These are phyloP conservation scores for Yponomeuta sedellus DNA, from an alignment of 2,888 invertebrate genomes.

Conservation along the genomic window DNA sequence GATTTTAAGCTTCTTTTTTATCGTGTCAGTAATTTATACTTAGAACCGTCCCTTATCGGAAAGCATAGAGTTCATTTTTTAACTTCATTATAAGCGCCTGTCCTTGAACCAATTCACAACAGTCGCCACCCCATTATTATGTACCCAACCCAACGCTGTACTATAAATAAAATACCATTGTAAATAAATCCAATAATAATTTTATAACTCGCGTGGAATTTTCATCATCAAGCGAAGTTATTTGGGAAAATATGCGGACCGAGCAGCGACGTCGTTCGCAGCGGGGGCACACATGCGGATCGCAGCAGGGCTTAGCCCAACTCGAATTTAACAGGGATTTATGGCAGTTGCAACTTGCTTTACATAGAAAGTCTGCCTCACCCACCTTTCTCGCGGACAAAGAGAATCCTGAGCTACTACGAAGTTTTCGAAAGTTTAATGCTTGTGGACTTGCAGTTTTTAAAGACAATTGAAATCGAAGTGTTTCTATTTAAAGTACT, in stretches of 20 bases:
- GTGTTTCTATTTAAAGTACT: too few relatives aligned
- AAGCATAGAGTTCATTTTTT: too few relatives aligned
- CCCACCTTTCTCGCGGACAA: not conserved
- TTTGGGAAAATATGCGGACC: conserved; percentile 21
- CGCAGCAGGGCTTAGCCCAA: conserved; percentile 40
- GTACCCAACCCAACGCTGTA: not conserved
- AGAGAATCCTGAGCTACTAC: too few relatives aligned
- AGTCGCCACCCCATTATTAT: not conserved
- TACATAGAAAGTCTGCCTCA: not conserved
- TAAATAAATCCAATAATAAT: not conserved
- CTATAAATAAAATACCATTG: conserved; percentile 31
- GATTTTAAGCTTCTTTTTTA: too few relatives aligned
- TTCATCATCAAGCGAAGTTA: conserved; percentile 23
- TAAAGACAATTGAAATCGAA: too few relatives aligned
- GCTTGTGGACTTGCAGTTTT: too few relatives aligned
- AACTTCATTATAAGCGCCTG: not conserved
- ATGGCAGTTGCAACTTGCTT: conserved; percentile 24
- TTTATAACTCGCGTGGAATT: conserved; percentile 19
- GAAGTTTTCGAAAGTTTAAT: too few relatives aligned
- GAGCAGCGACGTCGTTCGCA: conserved; percentile 23
- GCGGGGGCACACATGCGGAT: conserved; percentile 15
- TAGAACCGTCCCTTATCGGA: too few relatives aligned
- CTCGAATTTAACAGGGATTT: conserved; percentile 44
- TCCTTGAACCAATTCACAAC: not conserved
- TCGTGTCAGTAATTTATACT: not conserved